A percentile compares a stretch with the other conserved stretches of the same genome.
phyloP scores from a whole-genome alignment of 37 sponge, comb jelly and placozoan genomes.

The Beroe forskalii region DNA sequence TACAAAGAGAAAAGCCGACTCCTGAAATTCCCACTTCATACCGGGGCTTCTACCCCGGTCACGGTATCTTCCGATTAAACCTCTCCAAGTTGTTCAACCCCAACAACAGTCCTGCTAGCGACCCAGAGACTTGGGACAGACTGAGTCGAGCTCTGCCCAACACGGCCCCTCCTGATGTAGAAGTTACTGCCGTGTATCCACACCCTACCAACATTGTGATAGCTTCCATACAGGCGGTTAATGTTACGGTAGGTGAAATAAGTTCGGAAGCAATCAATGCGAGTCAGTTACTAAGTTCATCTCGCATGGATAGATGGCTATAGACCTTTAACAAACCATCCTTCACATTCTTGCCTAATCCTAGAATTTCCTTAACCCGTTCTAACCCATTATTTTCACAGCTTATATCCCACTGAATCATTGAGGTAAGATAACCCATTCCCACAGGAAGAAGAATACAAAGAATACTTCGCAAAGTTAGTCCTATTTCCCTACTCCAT shows the following conservation, averaged over 20 bases:
- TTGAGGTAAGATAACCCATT: too few relatives aligned
- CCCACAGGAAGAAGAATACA: neutral
- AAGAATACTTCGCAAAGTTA: neutral
- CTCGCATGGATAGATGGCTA: neutral
- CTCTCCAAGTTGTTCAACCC: neutral
- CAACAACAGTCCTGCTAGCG: neutral
- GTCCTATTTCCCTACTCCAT: slow-evolving; percentile 13
- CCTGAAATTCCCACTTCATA: neutral
- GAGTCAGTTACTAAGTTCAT: neutral
- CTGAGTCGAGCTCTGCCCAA: neutral
- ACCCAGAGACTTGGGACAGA: neutral
- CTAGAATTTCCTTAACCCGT: too few relatives aligned
- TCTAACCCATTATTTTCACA: too few relatives aligned
- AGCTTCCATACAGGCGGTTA: neutral
- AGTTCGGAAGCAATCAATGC: neutral
- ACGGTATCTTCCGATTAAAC: neutral
- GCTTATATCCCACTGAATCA: too few relatives aligned
- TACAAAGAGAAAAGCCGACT: neutral
- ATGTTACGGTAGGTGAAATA: too few relatives aligned
- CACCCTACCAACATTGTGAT: slow-evolving; percentile 5
- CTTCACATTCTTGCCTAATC: too few relatives aligned
- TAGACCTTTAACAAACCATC: too few relatives aligned
- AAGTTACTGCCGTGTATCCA: neutral
- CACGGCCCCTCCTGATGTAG: neutral
- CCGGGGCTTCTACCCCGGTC: neutral